Percentiles rank a stretch among this genome's conserved stretches.
These are phyloP conservation scores for Cydia splendana DNA, from an alignment of 1,140 invertebrate genomes.

Conservation along the genomic window DNA sequence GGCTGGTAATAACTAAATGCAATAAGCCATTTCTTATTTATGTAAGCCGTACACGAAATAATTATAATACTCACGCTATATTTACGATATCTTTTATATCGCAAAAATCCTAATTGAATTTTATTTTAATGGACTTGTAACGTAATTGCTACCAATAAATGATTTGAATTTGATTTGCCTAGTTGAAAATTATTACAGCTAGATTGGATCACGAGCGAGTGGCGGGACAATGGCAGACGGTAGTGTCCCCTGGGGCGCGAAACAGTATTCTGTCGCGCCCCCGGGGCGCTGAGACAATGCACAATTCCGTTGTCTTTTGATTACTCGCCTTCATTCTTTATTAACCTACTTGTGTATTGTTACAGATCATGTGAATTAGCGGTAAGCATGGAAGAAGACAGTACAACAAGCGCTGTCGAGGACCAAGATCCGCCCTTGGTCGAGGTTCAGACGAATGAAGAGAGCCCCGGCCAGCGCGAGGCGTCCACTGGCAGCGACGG, in stretches of 20 bases:
- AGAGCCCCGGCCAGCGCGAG: constrained; percentile 40
- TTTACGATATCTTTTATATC: not conserved
- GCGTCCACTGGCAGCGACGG: constrained; percentile 43
- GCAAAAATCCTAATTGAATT: not conserved
- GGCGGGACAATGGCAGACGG: constrained; percentile 56
- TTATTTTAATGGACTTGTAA: not conserved
- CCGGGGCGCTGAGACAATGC: constrained; percentile 46
- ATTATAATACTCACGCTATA: not conserved
- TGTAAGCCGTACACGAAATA: not conserved
- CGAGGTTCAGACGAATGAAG: constrained; percentile 43
- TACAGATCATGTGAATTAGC: constrained; percentile 73
- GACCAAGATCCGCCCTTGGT: constrained; percentile 40
- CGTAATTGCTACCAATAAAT: not conserved
- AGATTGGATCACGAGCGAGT: constrained; percentile 18
- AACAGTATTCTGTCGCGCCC: not conserved
- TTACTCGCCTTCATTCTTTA: constrained; percentile 22
- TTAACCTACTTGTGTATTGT: constrained; percentile 51
- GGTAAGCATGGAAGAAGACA: constrained; percentile 65
- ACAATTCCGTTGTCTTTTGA: constrained; percentile 2
- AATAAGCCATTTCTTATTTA: constrained; percentile 23
- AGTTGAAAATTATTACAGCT: not conserved
- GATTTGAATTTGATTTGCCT: not conserved
- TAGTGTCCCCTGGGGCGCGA: constrained; percentile 8
- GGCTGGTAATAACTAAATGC: constrained; percentile 22
- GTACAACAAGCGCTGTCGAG: constrained; percentile 46